Conservation (phyloP, 2,113 vertebrate species). For the Paratilapia polleni region DNA sequence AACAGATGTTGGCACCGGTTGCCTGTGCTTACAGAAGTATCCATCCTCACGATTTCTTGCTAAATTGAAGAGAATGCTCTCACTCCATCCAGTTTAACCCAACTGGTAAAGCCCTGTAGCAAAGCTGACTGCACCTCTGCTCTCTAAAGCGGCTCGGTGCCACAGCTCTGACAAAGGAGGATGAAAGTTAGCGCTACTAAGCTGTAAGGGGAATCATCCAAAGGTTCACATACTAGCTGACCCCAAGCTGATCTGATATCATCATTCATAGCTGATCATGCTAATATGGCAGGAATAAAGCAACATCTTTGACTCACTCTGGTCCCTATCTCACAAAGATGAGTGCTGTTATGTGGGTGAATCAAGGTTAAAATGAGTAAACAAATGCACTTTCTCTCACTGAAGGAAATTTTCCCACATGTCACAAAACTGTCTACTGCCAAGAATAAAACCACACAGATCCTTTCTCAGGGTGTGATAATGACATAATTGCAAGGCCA, state of each 20-base stretch:
- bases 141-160: constrained; percentile 21
- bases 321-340: constrained; percentile 21
- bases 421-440: constrained; percentile 1
- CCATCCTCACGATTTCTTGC: constrained; percentile 43
- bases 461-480: constrained; percentile 65
- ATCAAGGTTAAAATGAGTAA: constrained; percentile 56
- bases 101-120: constrained; percentile 32
- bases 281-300: constrained; percentile 47
- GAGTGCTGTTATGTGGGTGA: background rate
- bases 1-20: constrained; percentile 60
- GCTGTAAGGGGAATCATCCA: constrained; percentile 8
- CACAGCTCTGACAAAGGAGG: constrained; percentile 3
- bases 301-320: constrained; percentile 16
- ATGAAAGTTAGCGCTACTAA: constrained; percentile 10
- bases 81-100: constrained; percentile 63
- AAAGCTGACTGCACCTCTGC: constrained; percentile 30
- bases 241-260: constrained; percentile 46
- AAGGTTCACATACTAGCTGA: constrained; percentile 35
- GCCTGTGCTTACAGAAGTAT: constrained; percentile 55
- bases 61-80: constrained; percentile 65
- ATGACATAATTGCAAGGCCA: constrained; percentile 75
- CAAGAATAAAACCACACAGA: constrained; percentile 28
- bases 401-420: constrained; percentile 45
- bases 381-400: constrained; percentile 47
- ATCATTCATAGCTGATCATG: constrained; percentile 47